Conservation (phyloP, 2,888 invertebrate genomes). For the Lasius platythorax region DNA sequence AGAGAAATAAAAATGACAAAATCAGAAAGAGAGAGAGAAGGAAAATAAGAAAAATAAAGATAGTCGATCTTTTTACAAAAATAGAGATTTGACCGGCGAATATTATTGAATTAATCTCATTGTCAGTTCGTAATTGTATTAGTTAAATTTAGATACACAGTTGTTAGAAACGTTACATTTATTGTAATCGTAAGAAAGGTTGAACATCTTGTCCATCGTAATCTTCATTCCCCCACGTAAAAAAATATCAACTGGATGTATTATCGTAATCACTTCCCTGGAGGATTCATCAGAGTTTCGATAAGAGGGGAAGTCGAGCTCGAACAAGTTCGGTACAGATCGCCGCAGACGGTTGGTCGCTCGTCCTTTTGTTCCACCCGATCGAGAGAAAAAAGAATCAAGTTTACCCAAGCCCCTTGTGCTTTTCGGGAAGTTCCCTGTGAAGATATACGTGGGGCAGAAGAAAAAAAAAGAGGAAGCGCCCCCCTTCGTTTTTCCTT, state of each 20-base stretch:
- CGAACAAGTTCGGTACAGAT: conserved; percentile 12
- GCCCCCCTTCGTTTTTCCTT: background rate
- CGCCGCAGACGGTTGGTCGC: background rate
- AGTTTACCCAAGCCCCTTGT: conserved; percentile 58
- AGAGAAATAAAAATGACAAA: background rate
- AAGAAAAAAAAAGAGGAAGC: background rate
- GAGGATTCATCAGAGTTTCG: conserved; percentile 40
- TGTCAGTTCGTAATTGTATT: background rate
- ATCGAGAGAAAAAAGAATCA: conserved; percentile 64
- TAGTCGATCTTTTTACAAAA: background rate
- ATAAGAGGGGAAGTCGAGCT: conserved; percentile 15
- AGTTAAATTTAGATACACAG: background rate
- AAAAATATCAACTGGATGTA: conserved; percentile 39
- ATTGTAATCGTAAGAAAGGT: background rate
- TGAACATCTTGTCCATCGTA: background rate
- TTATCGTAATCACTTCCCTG: conserved; percentile 37
- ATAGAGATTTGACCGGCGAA: background rate
- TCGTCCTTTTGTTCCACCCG: conserved; percentile 37
- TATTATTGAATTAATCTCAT: conserved; percentile 11
- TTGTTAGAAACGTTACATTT: background rate
- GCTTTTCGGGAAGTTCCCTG: conserved; percentile 33
- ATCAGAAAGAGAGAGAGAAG: background rate
- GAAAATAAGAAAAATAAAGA: background rate
- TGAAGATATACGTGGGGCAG: conserved; percentile 26
- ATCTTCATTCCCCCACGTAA: background rate